These are phyloP conservation scores for Acleris cristana DNA, from an alignment of 2,888 invertebrate genomes.

Conservation along the genomic window DNA sequence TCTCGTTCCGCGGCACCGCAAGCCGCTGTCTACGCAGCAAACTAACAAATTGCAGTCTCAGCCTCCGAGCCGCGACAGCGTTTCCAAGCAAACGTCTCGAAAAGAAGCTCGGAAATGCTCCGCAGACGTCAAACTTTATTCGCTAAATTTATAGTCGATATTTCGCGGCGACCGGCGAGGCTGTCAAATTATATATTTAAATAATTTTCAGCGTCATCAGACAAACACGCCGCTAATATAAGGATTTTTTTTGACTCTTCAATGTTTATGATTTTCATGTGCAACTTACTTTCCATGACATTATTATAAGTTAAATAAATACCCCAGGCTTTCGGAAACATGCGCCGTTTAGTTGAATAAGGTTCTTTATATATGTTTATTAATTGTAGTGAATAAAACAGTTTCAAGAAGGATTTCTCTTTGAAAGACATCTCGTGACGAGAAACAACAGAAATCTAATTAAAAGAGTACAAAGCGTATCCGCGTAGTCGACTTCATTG, in stretches of 20 bases:
- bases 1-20: constrained; percentile 40
- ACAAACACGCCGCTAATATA: constrained; percentile 7
- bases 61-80: constrained; percentile 36
- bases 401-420: constrained; percentile 1
- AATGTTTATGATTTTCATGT: too few species aligned
- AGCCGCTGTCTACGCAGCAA: constrained; percentile 43
- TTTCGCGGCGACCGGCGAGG: constrained; percentile 41
- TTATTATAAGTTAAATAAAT: too few species aligned
- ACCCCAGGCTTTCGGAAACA: too few species aligned
- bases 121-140: constrained; percentile 48
- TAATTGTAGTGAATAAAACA: background rate
- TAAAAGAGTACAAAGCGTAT: constrained; percentile 9
- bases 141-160: constrained; percentile 49
- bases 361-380: too few species aligned
- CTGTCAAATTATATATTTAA: constrained; percentile 43
- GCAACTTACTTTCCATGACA: too few species aligned
- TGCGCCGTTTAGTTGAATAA: too few species aligned
- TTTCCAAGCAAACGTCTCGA: constrained; percentile 50
- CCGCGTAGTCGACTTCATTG: background rate
- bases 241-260: background rate
- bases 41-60: constrained; percentile 61
- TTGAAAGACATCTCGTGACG: background rate
- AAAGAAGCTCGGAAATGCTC: constrained; percentile 49
- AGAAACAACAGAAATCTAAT: constrained; percentile 22
- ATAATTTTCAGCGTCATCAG: constrained; percentile 20